Evolutionary conservation across 1,140 invertebrate species (phyloP).

Genomic region (Ceratitis capitata): DNA sequence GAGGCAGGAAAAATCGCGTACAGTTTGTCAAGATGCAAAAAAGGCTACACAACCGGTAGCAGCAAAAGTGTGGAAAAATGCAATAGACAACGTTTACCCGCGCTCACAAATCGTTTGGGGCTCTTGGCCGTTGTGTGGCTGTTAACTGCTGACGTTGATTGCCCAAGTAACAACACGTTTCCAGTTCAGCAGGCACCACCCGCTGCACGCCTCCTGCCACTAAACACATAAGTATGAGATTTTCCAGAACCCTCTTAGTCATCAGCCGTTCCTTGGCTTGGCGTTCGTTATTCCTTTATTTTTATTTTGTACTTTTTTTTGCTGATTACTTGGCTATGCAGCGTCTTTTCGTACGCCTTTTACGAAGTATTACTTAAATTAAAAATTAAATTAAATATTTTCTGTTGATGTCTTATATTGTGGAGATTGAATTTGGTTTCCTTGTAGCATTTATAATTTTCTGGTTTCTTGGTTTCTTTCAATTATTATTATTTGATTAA

Average conservation of each 20-base stretch:
- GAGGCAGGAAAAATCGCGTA: constrained; percentile 14
- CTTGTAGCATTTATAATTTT: too few relatives aligned
- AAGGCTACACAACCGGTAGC: background rate
- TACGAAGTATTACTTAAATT: too few relatives aligned
- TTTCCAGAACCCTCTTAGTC: background rate
- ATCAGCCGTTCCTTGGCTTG: too few relatives aligned
- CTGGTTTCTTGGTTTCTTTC: too few relatives aligned
- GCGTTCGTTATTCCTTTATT: constrained; percentile 17
- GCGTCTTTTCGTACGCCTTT: background rate
- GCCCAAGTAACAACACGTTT: constrained; percentile 24
- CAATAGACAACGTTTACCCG: background rate
- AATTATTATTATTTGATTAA: too few relatives aligned
- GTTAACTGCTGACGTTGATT: constrained; percentile 10
- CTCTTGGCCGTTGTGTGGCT: background rate
- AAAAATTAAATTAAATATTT: too few relatives aligned
- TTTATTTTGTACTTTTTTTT: background rate
- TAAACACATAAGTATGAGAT: background rate
- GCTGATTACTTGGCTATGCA: background rate
- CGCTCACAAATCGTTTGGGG: background rate
- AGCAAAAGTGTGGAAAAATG: background rate
- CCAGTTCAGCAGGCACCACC: constrained; percentile 17
- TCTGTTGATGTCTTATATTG: too few relatives aligned
- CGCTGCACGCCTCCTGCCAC: background rate
- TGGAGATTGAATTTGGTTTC: too few relatives aligned
- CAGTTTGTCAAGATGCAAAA: constrained; percentile 35